phyloP scores from a whole-genome alignment of 2,888 invertebrate genomes.

The Aspidiotus rigidus region DNA sequence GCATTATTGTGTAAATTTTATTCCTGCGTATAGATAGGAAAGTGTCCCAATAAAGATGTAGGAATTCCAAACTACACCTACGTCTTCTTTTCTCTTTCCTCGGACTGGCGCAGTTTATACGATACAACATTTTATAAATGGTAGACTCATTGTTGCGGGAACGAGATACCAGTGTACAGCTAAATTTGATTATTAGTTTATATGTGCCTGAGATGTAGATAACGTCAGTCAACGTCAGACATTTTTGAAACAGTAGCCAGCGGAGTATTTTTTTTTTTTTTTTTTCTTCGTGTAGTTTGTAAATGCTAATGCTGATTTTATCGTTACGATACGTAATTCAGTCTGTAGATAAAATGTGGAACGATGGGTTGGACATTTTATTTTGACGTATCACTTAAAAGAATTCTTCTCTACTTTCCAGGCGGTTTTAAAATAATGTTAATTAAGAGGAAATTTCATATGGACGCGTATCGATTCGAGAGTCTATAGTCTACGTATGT shows the following conservation, averaged over 20 bases:
- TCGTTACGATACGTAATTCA: background rate
- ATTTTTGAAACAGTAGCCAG: background rate
- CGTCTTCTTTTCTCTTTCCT: background rate
- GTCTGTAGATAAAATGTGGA: too few relatives aligned
- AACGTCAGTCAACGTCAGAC: slow-evolving; percentile 6
- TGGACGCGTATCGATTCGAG: too few relatives aligned
- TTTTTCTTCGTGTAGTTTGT: background rate
- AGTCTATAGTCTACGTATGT: too few relatives aligned
- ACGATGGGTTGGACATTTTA: too few relatives aligned
- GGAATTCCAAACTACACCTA: slow-evolving; percentile 4
- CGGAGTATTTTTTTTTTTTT: background rate
- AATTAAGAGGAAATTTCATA: too few relatives aligned
- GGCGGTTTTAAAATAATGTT: too few relatives aligned
- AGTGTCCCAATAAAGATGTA: background rate
- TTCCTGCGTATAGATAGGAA: too few relatives aligned
- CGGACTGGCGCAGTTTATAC: background rate
- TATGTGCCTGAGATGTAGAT: slow-evolving; percentile 3
- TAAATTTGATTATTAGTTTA: slow-evolving; percentile 13
- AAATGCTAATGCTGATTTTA: slow-evolving; percentile 10
- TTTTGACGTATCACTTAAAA: too few relatives aligned
- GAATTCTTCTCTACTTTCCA: too few relatives aligned
- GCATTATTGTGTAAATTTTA: too few relatives aligned
- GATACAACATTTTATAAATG: background rate
- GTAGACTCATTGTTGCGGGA: too few relatives aligned
- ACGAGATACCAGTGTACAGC: background rate